Evolutionary conservation across 2,113 vertebrate species (phyloP).

Genomic region (Leuciscus idus): DNA sequence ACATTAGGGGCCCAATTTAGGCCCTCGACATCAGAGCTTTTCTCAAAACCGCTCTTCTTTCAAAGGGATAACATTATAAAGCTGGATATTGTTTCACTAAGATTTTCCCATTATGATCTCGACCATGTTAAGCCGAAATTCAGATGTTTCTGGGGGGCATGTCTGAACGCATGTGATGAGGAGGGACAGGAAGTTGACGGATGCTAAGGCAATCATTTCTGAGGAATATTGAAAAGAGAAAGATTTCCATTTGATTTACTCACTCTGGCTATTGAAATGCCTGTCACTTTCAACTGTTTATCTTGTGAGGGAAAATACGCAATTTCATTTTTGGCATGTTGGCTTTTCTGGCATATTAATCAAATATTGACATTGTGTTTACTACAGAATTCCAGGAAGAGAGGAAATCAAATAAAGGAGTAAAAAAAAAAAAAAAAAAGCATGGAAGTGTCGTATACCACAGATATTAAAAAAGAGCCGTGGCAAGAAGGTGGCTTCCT

Average conservation of each 20-base stretch:
- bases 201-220: slow-evolving; percentile 62
- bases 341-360: slow-evolving; percentile 58
- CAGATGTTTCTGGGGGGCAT: slow-evolving; percentile 66
- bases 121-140: slow-evolving; percentile 45
- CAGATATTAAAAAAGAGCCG: slow-evolving; percentile 42
- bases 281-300: slow-evolving; percentile 57
- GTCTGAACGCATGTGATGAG: slow-evolving; percentile 53
- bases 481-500: slow-evolving; percentile 18
- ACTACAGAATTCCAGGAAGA: slow-evolving; percentile 50
- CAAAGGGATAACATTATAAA: slow-evolving; percentile 20
- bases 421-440: slow-evolving; percentile 29
- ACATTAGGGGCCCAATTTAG: slow-evolving; percentile 66
- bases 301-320: slow-evolving; percentile 54
- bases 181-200: slow-evolving; percentile 57
- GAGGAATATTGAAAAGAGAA: slow-evolving; percentile 55
- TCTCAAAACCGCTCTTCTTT: slow-evolving; percentile 30
- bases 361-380: slow-evolving; percentile 60
- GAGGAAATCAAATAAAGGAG: slow-evolving; percentile 23
- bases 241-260: slow-evolving; percentile 66
- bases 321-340: slow-evolving; percentile 55
- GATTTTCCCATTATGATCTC: slow-evolving; percentile 56
- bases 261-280: slow-evolving; percentile 57
- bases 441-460: slow-evolving; percentile 44
- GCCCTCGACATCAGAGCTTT: slow-evolving; percentile 62
- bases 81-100: slow-evolving; percentile 62